Percentiles rank a stretch among this genome's conserved stretches.
These are phyloP conservation scores for Atethmia centrago DNA, from an alignment of 2,888 invertebrate species.

Conservation along the genomic window DNA sequence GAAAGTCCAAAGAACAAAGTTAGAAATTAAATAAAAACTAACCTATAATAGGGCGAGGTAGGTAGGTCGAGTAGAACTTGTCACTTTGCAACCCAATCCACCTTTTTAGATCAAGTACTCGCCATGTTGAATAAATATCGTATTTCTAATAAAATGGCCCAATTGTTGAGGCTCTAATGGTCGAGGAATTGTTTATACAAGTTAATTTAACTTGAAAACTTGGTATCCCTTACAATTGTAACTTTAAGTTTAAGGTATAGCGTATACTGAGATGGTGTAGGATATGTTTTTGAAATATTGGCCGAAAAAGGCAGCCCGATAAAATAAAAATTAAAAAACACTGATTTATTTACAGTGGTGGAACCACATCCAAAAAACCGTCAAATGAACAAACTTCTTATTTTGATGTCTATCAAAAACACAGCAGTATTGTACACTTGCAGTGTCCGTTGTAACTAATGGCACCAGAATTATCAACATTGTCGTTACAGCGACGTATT, in stretches of 20 bases:
- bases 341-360: too few relatives aligned
- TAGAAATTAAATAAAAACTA: background rate
- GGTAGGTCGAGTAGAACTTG: slow-evolving; percentile 35
- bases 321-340: background rate
- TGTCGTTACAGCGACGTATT: slow-evolving; percentile 34
- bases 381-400: background rate
- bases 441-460: slow-evolving; percentile 36
- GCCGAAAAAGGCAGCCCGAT: background rate
- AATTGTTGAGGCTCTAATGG: slow-evolving; percentile 59
- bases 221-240: slow-evolving; percentile 63
- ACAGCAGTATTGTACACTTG: slow-evolving; percentile 3
- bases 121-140: slow-evolving; percentile 45
- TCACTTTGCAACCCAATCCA: slow-evolving; percentile 38
- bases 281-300: background rate
- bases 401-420: slow-evolving; percentile 23
- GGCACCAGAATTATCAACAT: slow-evolving; percentile 47
- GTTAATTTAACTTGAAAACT: slow-evolving; percentile 68
- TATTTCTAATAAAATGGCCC: slow-evolving; percentile 48
- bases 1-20: background rate
- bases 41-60: slow-evolving; percentile 28
- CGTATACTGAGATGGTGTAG: background rate
- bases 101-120: slow-evolving; percentile 46
- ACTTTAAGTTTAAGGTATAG: slow-evolving; percentile 30
- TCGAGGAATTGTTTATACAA: slow-evolving; percentile 64
- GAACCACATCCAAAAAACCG: background rate